phyloP scores from a whole-genome alignment of 2,797 vertebrate species.

The Enteromius thamalakanensis region DNA sequence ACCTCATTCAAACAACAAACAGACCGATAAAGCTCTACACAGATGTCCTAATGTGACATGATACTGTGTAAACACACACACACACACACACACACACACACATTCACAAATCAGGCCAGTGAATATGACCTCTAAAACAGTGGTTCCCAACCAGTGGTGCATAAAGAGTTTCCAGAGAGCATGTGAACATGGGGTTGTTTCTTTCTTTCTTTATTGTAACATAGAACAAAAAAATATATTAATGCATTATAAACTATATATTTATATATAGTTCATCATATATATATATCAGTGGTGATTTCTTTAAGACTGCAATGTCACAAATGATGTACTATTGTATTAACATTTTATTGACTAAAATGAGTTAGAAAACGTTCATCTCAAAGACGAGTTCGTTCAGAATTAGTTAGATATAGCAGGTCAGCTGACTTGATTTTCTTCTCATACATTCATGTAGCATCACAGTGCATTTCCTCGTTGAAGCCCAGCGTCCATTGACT shows the following conservation, averaged over 20 bases:
- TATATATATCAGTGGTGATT: neutral
- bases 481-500: no score
- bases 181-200: neutral
- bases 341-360: no score
- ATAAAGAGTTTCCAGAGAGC: neutral
- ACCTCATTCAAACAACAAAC: constrained; percentile 21
- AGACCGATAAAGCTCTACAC: constrained; percentile 14
- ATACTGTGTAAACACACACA: constrained; percentile 12
- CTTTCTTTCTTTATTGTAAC: neutral
- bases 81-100: constrained; percentile 5
- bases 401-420: no score
- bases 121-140: neutral
- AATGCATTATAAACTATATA: neutral
- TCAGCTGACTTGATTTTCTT: no score
- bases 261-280: no score
- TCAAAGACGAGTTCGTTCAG: no score
- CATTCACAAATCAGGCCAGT: neutral
- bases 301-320: no score
- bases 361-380: no score
- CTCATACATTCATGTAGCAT: no score
- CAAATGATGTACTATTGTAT: no score
- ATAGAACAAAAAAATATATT: neutral
- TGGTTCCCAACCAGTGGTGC: neutral
- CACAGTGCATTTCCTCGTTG: no score
- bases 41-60: constrained; percentile 5